Base-by-base conservation (phyloP, 1,140 invertebrate genomes). In the Monomorium pharaonis region DNA sequence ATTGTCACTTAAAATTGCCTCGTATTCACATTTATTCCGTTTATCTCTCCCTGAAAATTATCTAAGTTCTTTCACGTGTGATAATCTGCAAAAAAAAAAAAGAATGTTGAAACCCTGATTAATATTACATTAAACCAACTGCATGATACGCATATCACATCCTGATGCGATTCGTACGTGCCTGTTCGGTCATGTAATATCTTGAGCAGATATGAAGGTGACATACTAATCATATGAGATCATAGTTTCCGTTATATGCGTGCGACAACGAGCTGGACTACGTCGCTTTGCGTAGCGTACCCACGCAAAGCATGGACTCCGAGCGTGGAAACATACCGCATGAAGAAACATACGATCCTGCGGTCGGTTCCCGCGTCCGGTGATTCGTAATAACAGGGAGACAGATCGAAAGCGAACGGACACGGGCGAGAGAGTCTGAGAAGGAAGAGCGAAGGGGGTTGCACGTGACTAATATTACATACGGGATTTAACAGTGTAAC, bases 401-500 rank as follows among this genome's bases (percentile, higher is more conserved):
- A 84, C 3, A 62, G 16, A 84, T 67, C 27, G 47, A 37, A 44
- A 37, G 37, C 7, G 37, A 27, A 33, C n/a, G 30, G 27, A 44
- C 37, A n/a, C 21, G 30, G 24, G 58, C 37, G 37, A 37, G 37
- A 37, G 74, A 37, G 62, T 30, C 18, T 14, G 72, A 51, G 54
- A 42, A 14, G 42, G 10, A 30, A 54, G 30, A 30, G 33, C 5
- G 42, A 42, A 60, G 18, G 47, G 86, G 69, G 47, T 27, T 24
- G 54, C 62, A 63, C 91, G 62, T 87, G 92, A 93, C 90, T 94
- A 94, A 89, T 93, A 88, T 95, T 94, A 93, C 93, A 94, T 94
- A 93, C 92, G 93, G 92, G 93, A 94, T 94, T 95, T 94, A 94
- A 94, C 92, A 92, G 93, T 92, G 92, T 95, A 91, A 91, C 92